phyloP scores from a whole-genome alignment of 2,113 vertebrate species.

The Arenaria interpres region DNA sequence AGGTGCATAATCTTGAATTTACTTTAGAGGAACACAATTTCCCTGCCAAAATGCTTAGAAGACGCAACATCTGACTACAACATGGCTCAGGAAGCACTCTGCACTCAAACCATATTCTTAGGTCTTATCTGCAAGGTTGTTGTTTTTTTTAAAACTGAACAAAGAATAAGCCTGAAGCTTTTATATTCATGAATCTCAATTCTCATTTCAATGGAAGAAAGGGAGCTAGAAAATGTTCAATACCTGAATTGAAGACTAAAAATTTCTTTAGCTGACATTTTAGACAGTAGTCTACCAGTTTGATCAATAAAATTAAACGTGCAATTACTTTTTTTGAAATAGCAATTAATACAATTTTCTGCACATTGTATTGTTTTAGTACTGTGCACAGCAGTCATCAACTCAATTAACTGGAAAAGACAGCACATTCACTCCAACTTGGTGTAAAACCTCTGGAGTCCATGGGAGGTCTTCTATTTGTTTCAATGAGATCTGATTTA shows the following conservation, averaged over 20 bases:
- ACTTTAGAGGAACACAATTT: not conserved
- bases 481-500: not conserved
- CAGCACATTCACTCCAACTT: not conserved
- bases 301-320: not conserved
- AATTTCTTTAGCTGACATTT: not conserved
- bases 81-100: not conserved
- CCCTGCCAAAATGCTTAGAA: not conserved
- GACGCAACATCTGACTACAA: not conserved
- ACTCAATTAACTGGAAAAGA: not conserved
- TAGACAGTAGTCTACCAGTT: not conserved
- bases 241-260: not conserved
- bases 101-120: not conserved
- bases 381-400: not conserved
- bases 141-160: not conserved
- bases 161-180: not conserved
- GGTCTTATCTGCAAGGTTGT: not conserved
- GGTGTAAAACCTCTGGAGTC: not conserved
- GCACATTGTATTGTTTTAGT: not conserved
- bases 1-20: not conserved
- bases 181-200: not conserved
- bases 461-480: not conserved
- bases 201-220: not conserved
- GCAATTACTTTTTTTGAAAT: not conserved
- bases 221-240: not conserved
- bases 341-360: not conserved